phyloP scores from a whole-genome alignment of 2,888 invertebrate genomes.

The Drosophila demipolita region DNA sequence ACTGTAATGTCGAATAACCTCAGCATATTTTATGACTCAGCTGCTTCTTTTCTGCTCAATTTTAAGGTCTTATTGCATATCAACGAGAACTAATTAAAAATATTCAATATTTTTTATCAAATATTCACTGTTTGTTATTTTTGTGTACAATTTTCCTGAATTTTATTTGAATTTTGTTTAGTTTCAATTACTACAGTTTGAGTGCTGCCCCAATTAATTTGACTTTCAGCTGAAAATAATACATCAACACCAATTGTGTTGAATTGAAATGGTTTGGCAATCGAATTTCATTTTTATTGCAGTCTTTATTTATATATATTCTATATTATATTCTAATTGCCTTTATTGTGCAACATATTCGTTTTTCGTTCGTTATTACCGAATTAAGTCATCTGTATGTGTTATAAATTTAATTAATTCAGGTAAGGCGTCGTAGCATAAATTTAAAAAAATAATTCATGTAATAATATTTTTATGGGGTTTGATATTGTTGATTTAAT shows the following conservation, averaged over 20 bases:
- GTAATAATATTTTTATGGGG: no score
- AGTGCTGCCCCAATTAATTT: constrained; percentile 11
- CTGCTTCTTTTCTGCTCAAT: not conserved
- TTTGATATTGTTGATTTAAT: no score
- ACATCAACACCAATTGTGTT: constrained; percentile 6
- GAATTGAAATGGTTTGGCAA: not conserved
- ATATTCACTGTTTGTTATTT: constrained; percentile 15
- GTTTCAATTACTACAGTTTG: constrained; percentile 22
- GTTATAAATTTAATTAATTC: not conserved
- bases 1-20: constrained; percentile 19
- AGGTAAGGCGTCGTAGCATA: not conserved
- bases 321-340: not conserved
- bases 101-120: constrained; percentile 34
- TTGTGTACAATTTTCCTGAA: constrained; percentile 10
- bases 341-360: not conserved
- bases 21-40: constrained; percentile 28
- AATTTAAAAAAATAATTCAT: not conserved
- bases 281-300: constrained; percentile 2
- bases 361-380: not conserved
- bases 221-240: constrained; percentile 3
- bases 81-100: constrained; percentile 47
- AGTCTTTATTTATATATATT: constrained; percentile 7
- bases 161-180: constrained; percentile 31
- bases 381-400: not conserved
- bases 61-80: constrained; percentile 8